Base-by-base conservation (phyloP, 2,113 vertebrate species). In the Elanus axillaris region DNA sequence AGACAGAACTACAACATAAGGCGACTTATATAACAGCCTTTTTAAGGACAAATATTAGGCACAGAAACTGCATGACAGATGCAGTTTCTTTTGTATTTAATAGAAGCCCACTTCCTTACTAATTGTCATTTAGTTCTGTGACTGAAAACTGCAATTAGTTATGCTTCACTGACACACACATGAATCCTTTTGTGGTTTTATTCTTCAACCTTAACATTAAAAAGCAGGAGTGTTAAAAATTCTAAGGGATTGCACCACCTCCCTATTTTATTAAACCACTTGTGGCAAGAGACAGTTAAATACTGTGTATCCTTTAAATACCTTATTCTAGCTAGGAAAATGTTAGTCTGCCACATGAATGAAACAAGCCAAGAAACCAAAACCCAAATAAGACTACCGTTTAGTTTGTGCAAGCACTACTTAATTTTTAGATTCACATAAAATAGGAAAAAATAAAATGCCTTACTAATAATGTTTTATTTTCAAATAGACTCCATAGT, bases 141-240 rank as follows among this genome's bases (percentile, higher is more conserved):
- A 90, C 90, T 87, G 66, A 97, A 97, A 97, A 94, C 87, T 96
- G 91, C 96, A 98, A 97, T 98, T 96, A 98, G 96, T 94, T 88
- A 92, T 52, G 56, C 96, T 90, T 97, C 93, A 88, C 27, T 96
- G 88, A 95, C 75, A 96, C 95, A 95, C 80, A 92, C 79, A 83
- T 47, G 66, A 97, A 96, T 92, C 74, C 56, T 97, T 96, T 60
- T 75, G 88, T 86, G 75, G 38, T 92, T 96, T 32, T 64, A 77
- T 45, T 94, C 90, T 85, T 96, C 92, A 82, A 84, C 77, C 32
- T 72, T 96, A 98, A 97, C 97, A 95, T 95, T 97, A 98, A 98
- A 91, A 95, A 97, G 88, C 86, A 84, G 42, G 45, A 90, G 63
- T 95, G 45, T 69, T 90, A 94, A 86, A 96, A 97, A 96, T 88